Conservation (phyloP, 1,140 invertebrate genomes). For the Musca vetustissima region DNA sequence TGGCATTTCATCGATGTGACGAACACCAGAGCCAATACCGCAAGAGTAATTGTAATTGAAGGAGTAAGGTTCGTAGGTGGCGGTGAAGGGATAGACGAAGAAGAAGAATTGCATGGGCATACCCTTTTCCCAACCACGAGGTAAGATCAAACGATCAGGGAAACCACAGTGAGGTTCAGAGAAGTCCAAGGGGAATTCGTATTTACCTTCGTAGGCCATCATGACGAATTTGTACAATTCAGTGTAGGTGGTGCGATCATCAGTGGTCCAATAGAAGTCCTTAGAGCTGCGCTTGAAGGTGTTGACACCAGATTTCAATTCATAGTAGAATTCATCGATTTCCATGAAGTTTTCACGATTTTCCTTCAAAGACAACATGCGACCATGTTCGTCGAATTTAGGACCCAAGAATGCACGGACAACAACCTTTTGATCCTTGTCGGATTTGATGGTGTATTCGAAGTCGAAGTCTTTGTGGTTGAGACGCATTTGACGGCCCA, state of each 20-base stretch:
- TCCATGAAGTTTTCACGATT: conserved; percentile 67
- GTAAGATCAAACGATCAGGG: conserved; percentile 63
- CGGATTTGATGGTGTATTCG: conserved; percentile 57
- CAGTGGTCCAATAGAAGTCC: conserved; percentile 64
- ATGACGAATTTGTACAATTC: conserved; percentile 63
- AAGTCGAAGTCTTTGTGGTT: conserved; percentile 70
- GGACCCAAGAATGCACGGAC: conserved; percentile 64
- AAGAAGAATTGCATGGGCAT: conserved; percentile 65
- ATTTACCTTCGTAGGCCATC: conserved; percentile 56
- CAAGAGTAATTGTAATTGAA: conserved; percentile 40
- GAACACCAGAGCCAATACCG: conserved; percentile 44
- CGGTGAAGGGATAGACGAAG: conserved; percentile 54
- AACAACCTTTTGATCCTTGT: conserved; percentile 57
- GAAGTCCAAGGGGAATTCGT: conserved; percentile 58
- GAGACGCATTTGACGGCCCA: conserved; percentile 54
- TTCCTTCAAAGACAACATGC: conserved; percentile 61
- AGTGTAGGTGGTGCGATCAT: conserved; percentile 65
- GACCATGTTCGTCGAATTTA: conserved; percentile 60
- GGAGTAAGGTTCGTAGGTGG: conserved; percentile 45
- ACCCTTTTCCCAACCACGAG: conserved; percentile 63
- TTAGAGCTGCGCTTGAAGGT: conserved; percentile 66
- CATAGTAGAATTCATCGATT: conserved; percentile 69
- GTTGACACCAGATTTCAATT: conserved; percentile 67
- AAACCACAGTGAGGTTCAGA: conserved; percentile 61
- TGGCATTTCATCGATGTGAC: conserved; percentile 44